These are phyloP conservation scores for Diacarnus erythraeanus DNA, from an alignment of 37 sponge, comb jelly and placozoan genomes.

Conservation along the genomic window DNA sequence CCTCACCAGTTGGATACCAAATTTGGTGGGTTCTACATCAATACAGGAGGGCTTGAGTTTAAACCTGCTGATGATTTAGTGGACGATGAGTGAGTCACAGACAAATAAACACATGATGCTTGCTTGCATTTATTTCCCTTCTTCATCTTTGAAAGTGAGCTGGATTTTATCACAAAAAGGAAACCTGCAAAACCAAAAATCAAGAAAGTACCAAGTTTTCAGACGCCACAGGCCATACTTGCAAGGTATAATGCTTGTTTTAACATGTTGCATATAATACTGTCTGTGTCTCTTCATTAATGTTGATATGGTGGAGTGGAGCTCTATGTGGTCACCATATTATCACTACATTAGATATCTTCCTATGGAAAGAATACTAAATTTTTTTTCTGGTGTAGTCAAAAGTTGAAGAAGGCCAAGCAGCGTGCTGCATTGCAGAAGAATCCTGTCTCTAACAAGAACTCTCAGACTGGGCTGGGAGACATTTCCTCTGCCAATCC, in stretches of 20 bases:
- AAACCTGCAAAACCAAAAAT: conserved; percentile 29
- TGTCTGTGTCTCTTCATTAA: background rate
- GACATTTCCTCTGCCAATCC: background rate
- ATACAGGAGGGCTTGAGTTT: conserved; percentile 80
- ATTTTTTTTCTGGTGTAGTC: conserved; percentile 21
- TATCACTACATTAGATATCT: too few species aligned
- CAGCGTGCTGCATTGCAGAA: conserved; percentile 31
- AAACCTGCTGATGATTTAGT: conserved; percentile 41
- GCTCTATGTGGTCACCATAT: too few species aligned
- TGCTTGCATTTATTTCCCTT: background rate
- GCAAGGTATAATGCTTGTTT: conserved; percentile 41
- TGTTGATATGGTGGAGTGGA: background rate
- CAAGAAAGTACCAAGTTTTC: conserved; percentile 37
- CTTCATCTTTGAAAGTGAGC: background rate
- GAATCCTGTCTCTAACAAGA: background rate
- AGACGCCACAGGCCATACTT: conserved; percentile 17
- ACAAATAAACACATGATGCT: background rate
- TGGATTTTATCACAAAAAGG: conserved; percentile 13
- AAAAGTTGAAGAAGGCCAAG: conserved; percentile 67
- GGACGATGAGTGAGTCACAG: conserved; percentile 38
- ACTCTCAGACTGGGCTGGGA: background rate
- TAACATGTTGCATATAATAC: background rate
- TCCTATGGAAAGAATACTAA: too few species aligned
- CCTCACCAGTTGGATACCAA: conserved; percentile 79
- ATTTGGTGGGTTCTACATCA: conserved; percentile 89